Evolutionary conservation across 2,113 vertebrate species (phyloP).

Genomic region (Cinclus cinclus): DNA sequence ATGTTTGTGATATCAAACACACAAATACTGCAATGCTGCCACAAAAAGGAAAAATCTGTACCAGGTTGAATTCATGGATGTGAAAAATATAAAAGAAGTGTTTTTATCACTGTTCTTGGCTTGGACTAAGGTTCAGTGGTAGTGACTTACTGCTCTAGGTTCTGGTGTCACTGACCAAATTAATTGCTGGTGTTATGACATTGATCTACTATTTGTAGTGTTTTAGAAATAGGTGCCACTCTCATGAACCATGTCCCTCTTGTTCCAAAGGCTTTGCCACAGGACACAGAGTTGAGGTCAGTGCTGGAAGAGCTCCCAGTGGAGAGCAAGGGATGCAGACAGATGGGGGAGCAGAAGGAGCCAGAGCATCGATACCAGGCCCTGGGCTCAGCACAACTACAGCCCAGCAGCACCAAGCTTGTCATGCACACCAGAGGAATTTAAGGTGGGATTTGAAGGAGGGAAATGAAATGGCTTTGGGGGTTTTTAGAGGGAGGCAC

Average conservation of each 20-base stretch:
- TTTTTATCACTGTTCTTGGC: not conserved
- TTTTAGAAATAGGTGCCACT: not conserved
- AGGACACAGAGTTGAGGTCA: not conserved
- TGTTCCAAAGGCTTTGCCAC: not conserved
- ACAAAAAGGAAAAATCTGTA: not conserved
- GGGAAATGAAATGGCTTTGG: not conserved
- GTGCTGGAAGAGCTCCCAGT: not conserved
- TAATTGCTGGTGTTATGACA: not conserved
- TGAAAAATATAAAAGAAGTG: not conserved
- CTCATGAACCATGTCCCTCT: not conserved
- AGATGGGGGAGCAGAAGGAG: not conserved
- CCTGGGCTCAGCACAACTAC: not conserved
- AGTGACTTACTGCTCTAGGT: not conserved
- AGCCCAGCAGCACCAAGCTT: fast-evolving
- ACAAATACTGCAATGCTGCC: not conserved
- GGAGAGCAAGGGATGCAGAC: not conserved
- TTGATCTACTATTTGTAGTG: not conserved
- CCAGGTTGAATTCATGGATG: not conserved
- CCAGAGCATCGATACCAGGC: fast-evolving
- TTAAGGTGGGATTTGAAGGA: not conserved
- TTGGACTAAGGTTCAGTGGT: not conserved
- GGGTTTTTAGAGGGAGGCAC: not conserved
- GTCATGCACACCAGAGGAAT: not conserved
- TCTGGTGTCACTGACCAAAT: not conserved
- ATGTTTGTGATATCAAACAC: not conserved